Evolutionary conservation across 2,113 vertebrate genomes (phyloP).

Genomic region (Proteles cristata): DNA sequence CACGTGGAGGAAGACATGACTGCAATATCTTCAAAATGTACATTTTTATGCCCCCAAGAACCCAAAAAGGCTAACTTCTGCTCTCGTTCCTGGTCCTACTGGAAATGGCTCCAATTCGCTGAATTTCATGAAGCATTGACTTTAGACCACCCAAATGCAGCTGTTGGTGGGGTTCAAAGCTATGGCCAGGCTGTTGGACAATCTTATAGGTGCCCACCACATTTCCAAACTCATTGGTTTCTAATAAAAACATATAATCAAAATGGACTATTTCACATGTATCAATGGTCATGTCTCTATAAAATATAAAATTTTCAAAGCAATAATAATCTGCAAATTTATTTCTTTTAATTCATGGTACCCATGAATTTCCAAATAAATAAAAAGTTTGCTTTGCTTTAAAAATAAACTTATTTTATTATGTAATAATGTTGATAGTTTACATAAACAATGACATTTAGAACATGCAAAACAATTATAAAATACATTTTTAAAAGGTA

Average conservation of each 20-base stretch:
- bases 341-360: constrained; percentile 10
- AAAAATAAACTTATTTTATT: constrained; percentile 80
- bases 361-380: constrained; percentile 42
- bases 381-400: constrained; percentile 40
- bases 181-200: background rate
- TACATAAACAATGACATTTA: constrained; percentile 51
- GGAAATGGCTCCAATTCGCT: background rate
- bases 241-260: background rate
- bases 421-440: constrained; percentile 41
- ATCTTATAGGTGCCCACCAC: background rate
- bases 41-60: background rate
- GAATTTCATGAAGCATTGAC: background rate
- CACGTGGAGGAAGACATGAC: background rate
- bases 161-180: background rate
- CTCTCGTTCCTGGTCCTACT: background rate
- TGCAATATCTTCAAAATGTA: background rate
- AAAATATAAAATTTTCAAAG: background rate
- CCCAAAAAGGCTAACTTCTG: background rate
- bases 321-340: background rate
- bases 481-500: constrained; percentile 58
- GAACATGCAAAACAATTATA: constrained; percentile 48
- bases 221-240: background rate
- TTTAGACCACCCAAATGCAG: background rate
- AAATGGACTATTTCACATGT: background rate
- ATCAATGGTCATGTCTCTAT: background rate